Evolutionary conservation across 2,113 vertebrate genomes (phyloP).

Genomic region (Mustela nigripes): DNA sequence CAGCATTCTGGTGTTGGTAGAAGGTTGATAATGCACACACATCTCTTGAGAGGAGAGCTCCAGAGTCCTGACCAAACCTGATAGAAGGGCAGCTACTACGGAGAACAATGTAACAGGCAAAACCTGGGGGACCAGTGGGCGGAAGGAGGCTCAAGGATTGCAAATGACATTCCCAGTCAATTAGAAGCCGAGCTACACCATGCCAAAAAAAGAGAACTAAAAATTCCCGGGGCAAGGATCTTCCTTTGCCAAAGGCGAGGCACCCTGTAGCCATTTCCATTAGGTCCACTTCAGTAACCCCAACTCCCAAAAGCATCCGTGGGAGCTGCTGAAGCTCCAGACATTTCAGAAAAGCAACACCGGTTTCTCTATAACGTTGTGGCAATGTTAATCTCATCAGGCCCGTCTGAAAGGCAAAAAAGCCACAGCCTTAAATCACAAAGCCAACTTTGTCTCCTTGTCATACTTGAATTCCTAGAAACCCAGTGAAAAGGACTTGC

Average conservation of each 20-base stretch:
- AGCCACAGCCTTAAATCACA: constrained; percentile 8
- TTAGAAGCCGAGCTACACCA: constrained; percentile 77
- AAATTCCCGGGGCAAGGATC: constrained; percentile 60
- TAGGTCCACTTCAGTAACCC: constrained; percentile 46
- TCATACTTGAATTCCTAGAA: background rate
- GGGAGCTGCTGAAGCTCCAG: background rate
- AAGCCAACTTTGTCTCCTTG: background rate
- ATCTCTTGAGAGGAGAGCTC: constrained; percentile 79
- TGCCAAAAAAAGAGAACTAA: constrained; percentile 69
- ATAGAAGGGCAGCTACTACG: constrained; percentile 77
- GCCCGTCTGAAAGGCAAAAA: constrained; percentile 65
- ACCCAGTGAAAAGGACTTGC: fast-evolving
- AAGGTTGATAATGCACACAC: constrained; percentile 83
- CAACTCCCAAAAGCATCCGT: constrained; percentile 57
- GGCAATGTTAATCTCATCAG: constrained; percentile 65
- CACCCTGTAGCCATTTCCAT: constrained; percentile 74
- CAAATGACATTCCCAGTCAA: constrained; percentile 84
- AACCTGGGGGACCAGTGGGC: constrained; percentile 44
- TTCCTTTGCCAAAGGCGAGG: constrained; percentile 69
- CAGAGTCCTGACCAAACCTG: constrained; percentile 80
- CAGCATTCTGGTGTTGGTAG: constrained; percentile 85
- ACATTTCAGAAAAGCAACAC: constrained; percentile 70
- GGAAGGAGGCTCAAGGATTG: constrained; percentile 70
- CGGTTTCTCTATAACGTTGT: constrained; percentile 58
- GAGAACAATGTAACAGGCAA: constrained; percentile 82